Evolutionary conservation across 1,140 invertebrate genomes (phyloP), one percentile per base, ranked within the genome.

Genomic region (Oryctes rhinoceros): DNA sequence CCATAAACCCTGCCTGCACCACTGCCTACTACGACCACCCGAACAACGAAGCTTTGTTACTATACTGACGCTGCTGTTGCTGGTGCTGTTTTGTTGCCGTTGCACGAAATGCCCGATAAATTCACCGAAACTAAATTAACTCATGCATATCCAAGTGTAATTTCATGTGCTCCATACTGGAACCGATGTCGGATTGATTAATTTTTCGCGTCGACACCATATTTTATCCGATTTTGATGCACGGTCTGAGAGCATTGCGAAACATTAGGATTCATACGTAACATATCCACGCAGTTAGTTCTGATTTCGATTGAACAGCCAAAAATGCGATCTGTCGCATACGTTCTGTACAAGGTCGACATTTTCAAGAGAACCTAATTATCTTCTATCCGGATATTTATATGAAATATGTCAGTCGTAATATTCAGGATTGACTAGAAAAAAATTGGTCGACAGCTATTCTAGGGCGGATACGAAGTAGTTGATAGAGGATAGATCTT

Each of bases 111-210:
- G 74, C 30, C 74, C 65, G 35, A 76, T 76, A 76, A 76, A 76
- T 76, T 76, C 74, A 76, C 47, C 44, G 48, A 39, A 48, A 76
- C 74, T 76, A 76, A 76, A 76, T 76, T 76, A 78, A 78, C 76
- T 78, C 76, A 78, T 78, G 76, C 76, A 78, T 78, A 53, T 78
- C 76, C 20, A 30, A 78, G 44, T 78, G 76, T 53, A 78, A 78
- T 78, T 78, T 53, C 24, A 53, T 53, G 47, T 78, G 35, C 48
- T 39, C 35, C 13, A 13, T 76, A 20, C 15, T 39, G 74, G 37
- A 20, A 39, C 74, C 74, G 74, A 76, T 76, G 35, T 76, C 39
- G 74, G 44, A 76, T 76, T 76, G 74, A 76, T 76, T 76, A 48
- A 39, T 76, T 76, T 76, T 76, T 48, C 35, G 74, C 74, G 74